Evolutionary conservation across 2,888 invertebrate genomes (phyloP), one percentile per base, ranked within the genome.

Genomic region (Salticus scenicus): DNA sequence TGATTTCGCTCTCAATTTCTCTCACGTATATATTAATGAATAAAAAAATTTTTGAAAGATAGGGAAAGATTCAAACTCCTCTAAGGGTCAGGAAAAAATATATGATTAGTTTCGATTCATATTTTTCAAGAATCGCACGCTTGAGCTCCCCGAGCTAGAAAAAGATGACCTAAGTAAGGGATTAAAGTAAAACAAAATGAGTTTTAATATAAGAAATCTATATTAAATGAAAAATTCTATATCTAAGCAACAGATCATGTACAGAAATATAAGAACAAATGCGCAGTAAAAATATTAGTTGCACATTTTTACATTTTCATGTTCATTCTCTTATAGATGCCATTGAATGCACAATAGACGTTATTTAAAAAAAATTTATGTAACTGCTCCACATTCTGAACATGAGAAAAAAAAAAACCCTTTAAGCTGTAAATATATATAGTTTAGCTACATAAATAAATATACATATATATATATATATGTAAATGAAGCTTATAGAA

Each of bases 241-340:
- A 66, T 66, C 66, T 66, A 66, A 30, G 66, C 66, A 66, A 66
- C 12, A 30, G 30, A 66, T 66, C 31, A 31, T 66, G 66, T 66
- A 66, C 66, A 66, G 66, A 66, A 17, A 66, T 24, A 31, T 31
- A 66, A n/a, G 10, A 10, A 37, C 7, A 17, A n/a, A 30, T 66
- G 66, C n/a, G 31, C 66, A 66, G 66, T 66, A 17, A 66, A 31
- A 17, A 66, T 66, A 12, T 30, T 66, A 66, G 66, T 7, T 66
- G 66, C 66, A 66, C 66, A 66, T 66, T 66, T 66, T 57, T 66
- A 66, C 66, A 66, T 66, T 66, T 31, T 66, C 66, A 66, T 66
- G 31, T 66, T 31, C 31, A 66, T 66, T 31, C 8, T 28, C 0
- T 14, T 66, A 66, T 28, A 30, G 7, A 14, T 66, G 30, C 30